Evolutionary conservation across 2,888 invertebrate genomes (phyloP).

Genomic region (Lasioglossum malachurum): DNA sequence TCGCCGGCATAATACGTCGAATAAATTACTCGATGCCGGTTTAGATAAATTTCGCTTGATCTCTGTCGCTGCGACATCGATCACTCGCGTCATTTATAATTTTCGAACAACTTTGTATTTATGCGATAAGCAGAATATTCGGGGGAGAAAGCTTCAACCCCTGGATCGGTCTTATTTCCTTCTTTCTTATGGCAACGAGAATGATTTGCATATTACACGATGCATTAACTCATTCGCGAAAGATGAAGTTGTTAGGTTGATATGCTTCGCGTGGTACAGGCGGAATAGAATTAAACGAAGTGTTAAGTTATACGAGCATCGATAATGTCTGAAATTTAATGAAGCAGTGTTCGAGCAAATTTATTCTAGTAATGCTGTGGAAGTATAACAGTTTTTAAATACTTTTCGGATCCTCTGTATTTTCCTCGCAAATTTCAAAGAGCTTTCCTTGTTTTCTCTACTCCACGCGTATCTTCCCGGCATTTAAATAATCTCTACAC

Average conservation of each 20-base stretch:
- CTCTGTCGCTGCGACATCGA: background rate
- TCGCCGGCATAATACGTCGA: slow-evolving; percentile 20
- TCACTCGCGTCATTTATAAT: background rate
- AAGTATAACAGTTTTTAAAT: background rate
- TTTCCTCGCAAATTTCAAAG: background rate
- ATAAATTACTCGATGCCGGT: slow-evolving; percentile 39
- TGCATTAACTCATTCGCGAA: background rate
- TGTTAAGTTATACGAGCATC: background rate
- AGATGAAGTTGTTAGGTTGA: background rate
- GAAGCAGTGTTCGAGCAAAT: background rate
- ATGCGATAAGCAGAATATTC: background rate
- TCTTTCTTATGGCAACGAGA: background rate
- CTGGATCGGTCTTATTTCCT: background rate
- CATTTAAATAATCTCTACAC: background rate
- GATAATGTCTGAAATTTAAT: background rate
- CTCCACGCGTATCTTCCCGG: no score
- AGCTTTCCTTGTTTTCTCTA: background rate
- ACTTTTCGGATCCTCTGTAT: background rate
- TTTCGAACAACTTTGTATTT: background rate
- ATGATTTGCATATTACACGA: background rate
- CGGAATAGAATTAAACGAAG: background rate
- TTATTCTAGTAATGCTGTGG: background rate
- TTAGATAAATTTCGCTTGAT: slow-evolving; percentile 14
- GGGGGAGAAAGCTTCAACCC: background rate
- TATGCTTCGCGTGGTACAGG: background rate